A percentile compares a stretch with the other conserved stretches of the same genome.
phyloP scores from a whole-genome alignment of 1,140 invertebrate species.

The Antheraea mylitta region DNA sequence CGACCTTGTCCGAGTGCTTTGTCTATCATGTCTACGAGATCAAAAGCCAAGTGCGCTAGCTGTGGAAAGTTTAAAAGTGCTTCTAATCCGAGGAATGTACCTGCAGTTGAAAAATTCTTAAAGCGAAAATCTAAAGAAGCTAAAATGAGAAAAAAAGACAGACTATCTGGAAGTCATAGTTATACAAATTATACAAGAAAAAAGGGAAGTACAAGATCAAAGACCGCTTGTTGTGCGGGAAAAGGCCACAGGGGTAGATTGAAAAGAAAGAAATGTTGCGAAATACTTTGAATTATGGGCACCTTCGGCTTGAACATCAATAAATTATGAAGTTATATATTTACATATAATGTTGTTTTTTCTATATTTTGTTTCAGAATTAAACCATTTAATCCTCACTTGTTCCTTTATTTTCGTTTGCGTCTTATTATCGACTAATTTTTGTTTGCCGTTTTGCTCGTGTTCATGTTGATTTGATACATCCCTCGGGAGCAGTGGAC shows the following conservation, averaged over 20 bases:
- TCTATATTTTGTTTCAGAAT: background rate
- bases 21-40: slow-evolving; percentile 59
- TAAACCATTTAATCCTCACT: background rate
- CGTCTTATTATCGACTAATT: background rate
- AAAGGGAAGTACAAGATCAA: slow-evolving; percentile 31
- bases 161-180: slow-evolving; percentile 43
- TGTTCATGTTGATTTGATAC: no score
- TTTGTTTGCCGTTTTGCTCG: background rate
- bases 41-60: slow-evolving; percentile 44
- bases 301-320: background rate
- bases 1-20: slow-evolving; percentile 59
- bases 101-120: slow-evolving; percentile 47
- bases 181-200: slow-evolving; percentile 43
- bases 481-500: no score
- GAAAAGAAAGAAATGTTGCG: slow-evolving; percentile 44
- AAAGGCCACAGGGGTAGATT: slow-evolving; percentile 59
- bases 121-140: slow-evolving; percentile 53
- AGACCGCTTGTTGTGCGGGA: slow-evolving; percentile 49
- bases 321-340: background rate
- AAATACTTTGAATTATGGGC: slow-evolving; percentile 42
- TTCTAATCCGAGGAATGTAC: slow-evolving; percentile 41
- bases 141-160: slow-evolving; percentile 51
- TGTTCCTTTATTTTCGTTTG: background rate
- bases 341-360: background rate
- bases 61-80: slow-evolving; percentile 46